Percentiles rank a stretch among this genome's conserved stretches.
Evolutionary conservation across 1,140 invertebrate species (phyloP).

Genomic region (Cecropterus lyciades): DNA sequence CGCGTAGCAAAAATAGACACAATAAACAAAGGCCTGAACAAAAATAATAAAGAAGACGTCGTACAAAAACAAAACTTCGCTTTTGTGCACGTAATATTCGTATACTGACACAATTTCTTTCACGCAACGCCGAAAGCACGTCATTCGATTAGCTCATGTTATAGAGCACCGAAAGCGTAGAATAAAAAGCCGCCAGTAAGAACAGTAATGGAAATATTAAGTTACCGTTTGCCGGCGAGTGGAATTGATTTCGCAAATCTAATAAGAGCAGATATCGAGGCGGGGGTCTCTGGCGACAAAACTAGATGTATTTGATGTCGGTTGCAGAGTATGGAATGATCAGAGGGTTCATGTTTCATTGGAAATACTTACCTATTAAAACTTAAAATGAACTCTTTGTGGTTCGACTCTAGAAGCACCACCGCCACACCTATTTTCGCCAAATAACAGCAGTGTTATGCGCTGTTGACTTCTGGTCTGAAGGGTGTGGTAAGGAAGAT

Average conservation of each 20-base stretch:
- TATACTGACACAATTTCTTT: conserved; percentile 14
- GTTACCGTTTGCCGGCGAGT: conserved; percentile 62
- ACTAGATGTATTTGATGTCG: conserved; percentile 51
- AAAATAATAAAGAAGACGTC: too few relatives aligned
- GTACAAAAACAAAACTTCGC: not conserved
- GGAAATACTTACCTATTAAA: too few relatives aligned
- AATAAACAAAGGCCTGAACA: too few relatives aligned
- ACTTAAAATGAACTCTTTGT: too few relatives aligned
- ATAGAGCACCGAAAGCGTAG: conserved; percentile 31
- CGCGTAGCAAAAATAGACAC: too few relatives aligned
- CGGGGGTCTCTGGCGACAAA: conserved; percentile 43
- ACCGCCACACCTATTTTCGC: too few relatives aligned
- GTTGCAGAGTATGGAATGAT: conserved; percentile 26
- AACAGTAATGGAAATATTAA: conserved; percentile 61
- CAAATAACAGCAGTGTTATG: too few relatives aligned
- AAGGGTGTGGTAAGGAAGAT: too few relatives aligned
- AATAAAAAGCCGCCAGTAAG: conserved; percentile 42
- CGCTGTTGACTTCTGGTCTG: too few relatives aligned
- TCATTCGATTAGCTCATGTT: conserved; percentile 33
- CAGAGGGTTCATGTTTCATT: not conserved
- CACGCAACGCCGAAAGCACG: conserved; percentile 28
- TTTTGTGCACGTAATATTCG: not conserved
- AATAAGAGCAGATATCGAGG: conserved; percentile 53
- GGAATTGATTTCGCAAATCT: conserved; percentile 68
- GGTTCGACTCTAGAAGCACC: too few relatives aligned